These are phyloP conservation scores for Pampus argenteus DNA, from an alignment of 2,797 vertebrate genomes.

Conservation along the genomic window DNA sequence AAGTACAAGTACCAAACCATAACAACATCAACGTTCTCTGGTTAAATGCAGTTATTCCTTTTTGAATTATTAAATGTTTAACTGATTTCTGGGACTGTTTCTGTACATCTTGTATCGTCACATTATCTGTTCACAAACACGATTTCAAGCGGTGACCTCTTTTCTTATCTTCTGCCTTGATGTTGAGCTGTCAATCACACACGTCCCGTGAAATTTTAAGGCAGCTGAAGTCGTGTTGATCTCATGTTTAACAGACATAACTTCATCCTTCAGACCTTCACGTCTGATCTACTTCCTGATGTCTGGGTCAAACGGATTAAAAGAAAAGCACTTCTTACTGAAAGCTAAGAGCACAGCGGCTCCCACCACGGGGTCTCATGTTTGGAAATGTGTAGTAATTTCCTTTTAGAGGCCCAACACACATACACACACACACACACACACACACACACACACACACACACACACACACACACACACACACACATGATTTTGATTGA, in stretches of 20 bases:
- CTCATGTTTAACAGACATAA: background rate
- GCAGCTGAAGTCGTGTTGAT: background rate
- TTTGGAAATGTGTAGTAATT: too few species aligned
- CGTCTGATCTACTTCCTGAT: background rate
- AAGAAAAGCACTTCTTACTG: background rate
- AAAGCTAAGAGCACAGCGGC: background rate
- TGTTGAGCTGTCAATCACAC: background rate
- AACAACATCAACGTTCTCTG: too few species aligned
- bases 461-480: too few species aligned
- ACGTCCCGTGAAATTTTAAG: background rate
- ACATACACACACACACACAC: too few species aligned
- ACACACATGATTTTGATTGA: too few species aligned
- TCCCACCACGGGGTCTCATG: background rate
- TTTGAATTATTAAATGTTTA: slow-evolving; percentile 24
- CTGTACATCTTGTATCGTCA: slow-evolving; percentile 14
- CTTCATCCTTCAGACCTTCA: background rate
- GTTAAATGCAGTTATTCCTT: slow-evolving; percentile 29
- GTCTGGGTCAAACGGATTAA: background rate
- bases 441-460: too few species aligned
- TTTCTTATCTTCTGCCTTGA: background rate
- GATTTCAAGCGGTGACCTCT: background rate
- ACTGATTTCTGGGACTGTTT: background rate
- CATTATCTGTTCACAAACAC: slow-evolving; percentile 11
- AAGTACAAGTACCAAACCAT: too few species aligned
- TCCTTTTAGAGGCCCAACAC: too few species aligned